phyloP scores from a whole-genome alignment of 2,797 vertebrate species.

The Leucoraja ocellata region DNA sequence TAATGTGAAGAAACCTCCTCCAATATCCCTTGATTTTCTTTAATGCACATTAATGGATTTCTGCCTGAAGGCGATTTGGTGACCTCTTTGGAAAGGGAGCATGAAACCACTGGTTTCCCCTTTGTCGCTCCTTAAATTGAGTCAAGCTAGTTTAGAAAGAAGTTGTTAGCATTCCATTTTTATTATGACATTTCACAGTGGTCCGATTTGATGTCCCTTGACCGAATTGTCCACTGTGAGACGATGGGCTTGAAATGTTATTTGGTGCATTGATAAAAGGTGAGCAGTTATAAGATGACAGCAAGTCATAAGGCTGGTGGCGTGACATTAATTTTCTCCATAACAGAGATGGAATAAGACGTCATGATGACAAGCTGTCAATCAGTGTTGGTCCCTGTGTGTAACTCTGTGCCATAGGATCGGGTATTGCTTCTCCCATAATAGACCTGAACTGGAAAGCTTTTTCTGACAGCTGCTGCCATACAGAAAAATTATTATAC shows the following conservation, averaged over 20 bases:
- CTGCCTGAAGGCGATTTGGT: conserved; percentile 71
- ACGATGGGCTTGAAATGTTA: conserved; percentile 88
- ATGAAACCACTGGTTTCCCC: conserved; percentile 73
- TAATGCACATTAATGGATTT: conserved; percentile 67
- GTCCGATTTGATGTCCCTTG: conserved; percentile 87
- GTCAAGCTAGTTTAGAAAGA: conserved; percentile 71
- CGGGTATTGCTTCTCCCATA: conserved; percentile 69
- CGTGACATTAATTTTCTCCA: conserved; percentile 83
- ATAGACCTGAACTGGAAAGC: conserved; percentile 72
- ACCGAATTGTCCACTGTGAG: conserved; percentile 80
- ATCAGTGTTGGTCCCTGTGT: conserved; percentile 73
- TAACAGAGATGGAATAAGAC: conserved; percentile 95
- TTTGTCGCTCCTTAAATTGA: conserved; percentile 75
- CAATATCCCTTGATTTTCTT: conserved; percentile 43
- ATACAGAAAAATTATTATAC: conserved; percentile 80
- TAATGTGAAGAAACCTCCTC: conserved; percentile 65
- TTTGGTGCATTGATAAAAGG: conserved; percentile 94
- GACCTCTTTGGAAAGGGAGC: conserved; percentile 87
- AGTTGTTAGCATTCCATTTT: conserved; percentile 85
- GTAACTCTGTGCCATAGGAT: conserved; percentile 65
- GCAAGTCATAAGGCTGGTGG: conserved; percentile 82
- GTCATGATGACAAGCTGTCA: conserved; percentile 96
- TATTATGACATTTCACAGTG: conserved; percentile 85
- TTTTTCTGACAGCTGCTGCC: conserved; percentile 69
- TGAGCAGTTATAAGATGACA: conserved; percentile 90